phyloP scores from a whole-genome alignment of 2,113 vertebrate species.

The Pipra filicauda region DNA sequence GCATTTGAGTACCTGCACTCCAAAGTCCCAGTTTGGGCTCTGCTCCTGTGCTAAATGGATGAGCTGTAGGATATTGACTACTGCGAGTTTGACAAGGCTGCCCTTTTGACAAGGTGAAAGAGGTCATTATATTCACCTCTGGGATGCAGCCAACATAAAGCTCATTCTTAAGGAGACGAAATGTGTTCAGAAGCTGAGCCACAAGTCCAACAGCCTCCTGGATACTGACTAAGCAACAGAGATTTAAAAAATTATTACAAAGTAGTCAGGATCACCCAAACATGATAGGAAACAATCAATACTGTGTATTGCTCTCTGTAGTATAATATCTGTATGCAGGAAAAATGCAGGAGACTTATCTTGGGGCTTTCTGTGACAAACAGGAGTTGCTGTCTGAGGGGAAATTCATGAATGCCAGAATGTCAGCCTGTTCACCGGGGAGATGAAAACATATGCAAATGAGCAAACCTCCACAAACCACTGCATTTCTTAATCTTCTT shows the following conservation, averaged over 20 bases:
- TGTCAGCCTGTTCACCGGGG: neutral
- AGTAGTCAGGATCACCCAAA: constrained; percentile 45
- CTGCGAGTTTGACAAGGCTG: constrained; percentile 64
- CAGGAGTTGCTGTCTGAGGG: neutral
- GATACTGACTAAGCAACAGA: neutral
- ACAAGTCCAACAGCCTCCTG: neutral
- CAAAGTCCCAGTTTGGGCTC: constrained; percentile 67
- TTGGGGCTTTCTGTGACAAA: neutral
- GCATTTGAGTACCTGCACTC: constrained; percentile 74
- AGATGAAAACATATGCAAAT: constrained; percentile 55
- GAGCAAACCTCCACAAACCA: constrained; percentile 31
- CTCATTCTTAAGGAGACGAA: constrained; percentile 47
- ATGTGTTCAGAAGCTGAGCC: constrained; percentile 20
- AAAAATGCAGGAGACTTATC: neutral
- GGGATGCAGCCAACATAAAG: constrained; percentile 57
- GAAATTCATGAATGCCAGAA: constrained; percentile 14
- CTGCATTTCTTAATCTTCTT: constrained; percentile 53
- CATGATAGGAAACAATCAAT: constrained; percentile 22
- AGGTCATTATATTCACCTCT: constrained; percentile 67
- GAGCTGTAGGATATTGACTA: constrained; percentile 70
- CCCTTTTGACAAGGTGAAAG: constrained; percentile 76
- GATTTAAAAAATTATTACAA: constrained; percentile 9
- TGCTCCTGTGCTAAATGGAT: constrained; percentile 79
- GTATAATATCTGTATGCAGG: neutral
- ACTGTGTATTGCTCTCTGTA: neutral